Evolutionary conservation across 2,797 vertebrate species (phyloP).

Genomic region (Coluber constrictor): DNA sequence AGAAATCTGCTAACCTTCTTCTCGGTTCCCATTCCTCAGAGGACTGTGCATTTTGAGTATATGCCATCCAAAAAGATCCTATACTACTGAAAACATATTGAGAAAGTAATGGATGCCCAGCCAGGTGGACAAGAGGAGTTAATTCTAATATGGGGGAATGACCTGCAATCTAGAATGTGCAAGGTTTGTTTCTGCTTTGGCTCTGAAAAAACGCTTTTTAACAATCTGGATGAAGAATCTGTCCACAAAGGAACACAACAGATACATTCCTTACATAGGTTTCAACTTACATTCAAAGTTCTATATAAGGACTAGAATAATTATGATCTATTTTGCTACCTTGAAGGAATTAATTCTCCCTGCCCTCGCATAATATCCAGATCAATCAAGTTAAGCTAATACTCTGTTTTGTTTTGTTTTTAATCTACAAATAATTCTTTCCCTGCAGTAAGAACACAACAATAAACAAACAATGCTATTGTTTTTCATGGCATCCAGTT

Average conservation of each 20-base stretch:
- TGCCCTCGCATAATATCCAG: neutral
- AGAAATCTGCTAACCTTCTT: neutral
- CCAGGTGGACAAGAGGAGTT: neutral
- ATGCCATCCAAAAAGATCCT: neutral
- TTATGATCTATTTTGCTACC: neutral
- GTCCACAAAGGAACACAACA: neutral
- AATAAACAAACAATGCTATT: neutral
- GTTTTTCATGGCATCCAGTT: neutral
- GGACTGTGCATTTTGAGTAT: neutral
- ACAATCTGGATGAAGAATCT: constrained; percentile 3
- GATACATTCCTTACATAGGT: neutral
- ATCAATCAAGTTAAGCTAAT: neutral
- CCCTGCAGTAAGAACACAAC: neutral
- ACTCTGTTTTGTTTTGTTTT: neutral
- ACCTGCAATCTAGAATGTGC: neutral
- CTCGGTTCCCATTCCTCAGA: neutral
- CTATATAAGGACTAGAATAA: neutral
- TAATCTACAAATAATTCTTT: neutral
- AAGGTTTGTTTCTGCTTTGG: neutral
- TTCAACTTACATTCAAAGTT: neutral
- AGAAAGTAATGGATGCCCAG: neutral
- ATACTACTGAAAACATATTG: neutral
- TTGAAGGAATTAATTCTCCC: neutral
- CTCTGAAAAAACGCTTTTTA: neutral
- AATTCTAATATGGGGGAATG: neutral